Evolutionary conservation across 2,113 vertebrate genomes (phyloP), one percentile per base, ranked within the genome.

Genomic region (Panthera uncia): DNA sequence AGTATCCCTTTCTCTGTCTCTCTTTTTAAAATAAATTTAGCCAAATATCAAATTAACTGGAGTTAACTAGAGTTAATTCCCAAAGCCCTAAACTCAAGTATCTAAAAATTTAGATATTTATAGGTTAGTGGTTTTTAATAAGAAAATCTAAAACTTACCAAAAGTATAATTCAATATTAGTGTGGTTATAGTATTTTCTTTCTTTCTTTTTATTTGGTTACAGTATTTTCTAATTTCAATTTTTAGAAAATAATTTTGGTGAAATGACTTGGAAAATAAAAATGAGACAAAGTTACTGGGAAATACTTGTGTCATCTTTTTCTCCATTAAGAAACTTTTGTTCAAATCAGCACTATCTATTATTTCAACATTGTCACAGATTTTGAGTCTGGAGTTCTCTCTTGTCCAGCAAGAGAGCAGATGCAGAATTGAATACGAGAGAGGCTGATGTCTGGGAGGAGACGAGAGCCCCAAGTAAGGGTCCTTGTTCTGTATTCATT

Each of bases 171-270:
- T 94, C 10, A 73, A 33, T 68, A 80, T 90, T 78, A 65, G 12
- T 65, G 25, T 94, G 23, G 31, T 80, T 79, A 73, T 7, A 76
- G n/a, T 65, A 85, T 89, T 94, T 89, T 61, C 18, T 19, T 19
- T 55, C 52, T 57, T 61, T 8, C 3, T 61, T 61, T 61, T 55
- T 18, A 23, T 61, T 61, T 61, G 21, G 57, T 74, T 79, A 79
- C 7, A 80, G 31, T 65, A 85, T 80, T 94, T 89, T 52, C 33
- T 71, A 82, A 27, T 87, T 92, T 76, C 25, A 63, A 29, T 25
- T 83, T 95, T 94, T 86, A 80, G 79, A 57, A 93, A 89, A 48
- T 52, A 33, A 73, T 12, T 81, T 85, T 90, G 74, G 18, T 73
- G 25, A 90, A 63, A 61, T 84, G 27, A 29, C 90, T 94, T 84